Base-by-base conservation (phyloP, 2,888 invertebrate species). In the Dolichomitus sp. region DNA sequence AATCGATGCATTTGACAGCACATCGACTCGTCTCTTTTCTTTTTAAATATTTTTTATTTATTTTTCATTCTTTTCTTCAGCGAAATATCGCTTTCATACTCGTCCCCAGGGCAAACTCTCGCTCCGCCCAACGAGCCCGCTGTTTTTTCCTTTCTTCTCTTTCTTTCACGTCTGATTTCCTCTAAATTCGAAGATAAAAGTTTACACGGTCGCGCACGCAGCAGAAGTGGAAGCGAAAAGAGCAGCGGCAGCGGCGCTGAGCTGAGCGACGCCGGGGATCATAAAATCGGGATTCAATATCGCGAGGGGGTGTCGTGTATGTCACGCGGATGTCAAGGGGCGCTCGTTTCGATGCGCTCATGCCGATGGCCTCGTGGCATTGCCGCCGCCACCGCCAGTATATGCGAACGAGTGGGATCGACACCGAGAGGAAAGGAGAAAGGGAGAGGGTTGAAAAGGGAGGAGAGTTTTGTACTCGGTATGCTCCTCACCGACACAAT, bases 241-340 rank as follows among this genome's bases (percentile, higher is more conserved):
- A 85, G 81, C 72, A 81, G n/a, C 61, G 61, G 37, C 37, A 73
- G 50, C 54, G 75, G 74, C 79, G 83, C 66, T 74, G 84, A 87
- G 72, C 79, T 79, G 23, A 23, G 69, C 75, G 84, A 87, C 83
- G 81, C 70, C 76, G 78, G 85, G 88, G 89, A 91, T 92, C 92
- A 90, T 92, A 92, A 92, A 92, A 92, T 92, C 89, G 91, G 89
- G 90, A 92, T 92, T 92, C 91, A 92, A 92, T 92, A 92, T 92
- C 92, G 89, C 87, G 80, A 73, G 84, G 74, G 83, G 83, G 86
- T 86, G 86, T 87, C 83, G 85, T 86, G 86, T 85, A 86, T 88
- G 89, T 88, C 88, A 84, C 83, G 85, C 78, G 66, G 66, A 88
- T 87, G 88, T 89, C 87, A 87, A 88, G 87, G 87, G 88, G 86